Base-by-base conservation (phyloP, 2,888 invertebrate genomes). In the Drosophila borborema region DNA sequence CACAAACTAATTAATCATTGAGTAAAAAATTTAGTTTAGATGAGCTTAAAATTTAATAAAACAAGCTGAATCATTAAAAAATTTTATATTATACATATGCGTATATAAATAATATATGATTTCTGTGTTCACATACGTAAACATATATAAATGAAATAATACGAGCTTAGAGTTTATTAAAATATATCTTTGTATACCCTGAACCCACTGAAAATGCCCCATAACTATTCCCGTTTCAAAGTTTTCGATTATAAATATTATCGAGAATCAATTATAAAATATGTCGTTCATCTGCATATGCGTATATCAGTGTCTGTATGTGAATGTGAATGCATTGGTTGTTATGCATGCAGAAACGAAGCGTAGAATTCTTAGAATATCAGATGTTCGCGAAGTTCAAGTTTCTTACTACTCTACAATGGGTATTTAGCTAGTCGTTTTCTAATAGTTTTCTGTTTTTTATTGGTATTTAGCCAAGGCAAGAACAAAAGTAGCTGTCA, bases 401-500 rank as follows among this genome's bases (percentile, higher is more conserved):
- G 28, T 28, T 28, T 28, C 28, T 28, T 28, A 28, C 28, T 28
- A 6, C 10, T 1, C 49, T 2, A n/a, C 16, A 49, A 49, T 28
- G 31, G n/a, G 31, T 31, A 49, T 49, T 49, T n/a, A 31, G 28
- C 31, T 5, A 31, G 16, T n/a, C n/a, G 28, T 28, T 23, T 16
- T 48, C 16, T n/a, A 31, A 31, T 16, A 31, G 16, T 3, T 54
- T 20, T 14, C 3, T 20, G 46, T 23, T 4, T 20, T 49, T 41
- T 51, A 16, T 45, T 36, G 46, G 28, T 51, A 53, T 46, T 62
- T 53, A 53, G 28, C 45, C 28, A 53, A 5, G 20, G 56, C 36
- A 36, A 46, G 62, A 70, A 65, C 59, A 65, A 76, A 61, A 55
- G 45, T 76, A 71, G 56, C 66, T 66, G 72, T 23, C 60, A 59